A percentile compares a stretch with the other conserved stretches of the same genome.
Conservation (phyloP, 2,797 vertebrate species). For the Argya squamiceps region DNA sequence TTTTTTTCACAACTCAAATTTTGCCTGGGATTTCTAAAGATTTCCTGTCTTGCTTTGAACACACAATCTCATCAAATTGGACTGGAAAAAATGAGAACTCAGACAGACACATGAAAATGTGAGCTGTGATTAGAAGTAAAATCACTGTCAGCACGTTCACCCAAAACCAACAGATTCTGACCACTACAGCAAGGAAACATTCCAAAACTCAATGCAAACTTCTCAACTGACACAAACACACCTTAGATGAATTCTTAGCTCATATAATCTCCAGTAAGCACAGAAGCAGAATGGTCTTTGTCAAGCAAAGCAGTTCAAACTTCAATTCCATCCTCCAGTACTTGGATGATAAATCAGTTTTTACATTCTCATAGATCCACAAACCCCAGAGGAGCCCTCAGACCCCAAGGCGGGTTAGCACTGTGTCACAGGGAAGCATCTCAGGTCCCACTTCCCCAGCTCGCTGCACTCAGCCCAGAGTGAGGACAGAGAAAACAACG, state of each 20-base stretch:
- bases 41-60: not conserved
- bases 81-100: not conserved
- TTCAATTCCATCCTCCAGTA: not conserved
- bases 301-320: not conserved
- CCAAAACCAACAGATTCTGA: not conserved
- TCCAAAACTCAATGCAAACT: not conserved
- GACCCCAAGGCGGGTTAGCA: not conserved
- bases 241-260: not conserved
- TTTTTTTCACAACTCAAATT: not conserved
- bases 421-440: not conserved
- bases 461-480: not conserved
- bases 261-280: not conserved
- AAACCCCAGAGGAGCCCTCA: not conserved
- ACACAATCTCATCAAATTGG: not conserved
- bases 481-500: rapidly evolving
- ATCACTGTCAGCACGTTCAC: not conserved
- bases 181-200: not conserved
- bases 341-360: rapidly evolving
- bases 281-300: not conserved
- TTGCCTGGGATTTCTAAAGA: not conserved
- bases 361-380: rapidly evolving
- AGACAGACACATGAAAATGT: rapidly evolving
- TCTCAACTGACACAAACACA: not conserved
- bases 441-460: not conserved
- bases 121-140: not conserved